phyloP scores from a whole-genome alignment of 2,888 invertebrate genomes.

The Tuta absoluta region DNA sequence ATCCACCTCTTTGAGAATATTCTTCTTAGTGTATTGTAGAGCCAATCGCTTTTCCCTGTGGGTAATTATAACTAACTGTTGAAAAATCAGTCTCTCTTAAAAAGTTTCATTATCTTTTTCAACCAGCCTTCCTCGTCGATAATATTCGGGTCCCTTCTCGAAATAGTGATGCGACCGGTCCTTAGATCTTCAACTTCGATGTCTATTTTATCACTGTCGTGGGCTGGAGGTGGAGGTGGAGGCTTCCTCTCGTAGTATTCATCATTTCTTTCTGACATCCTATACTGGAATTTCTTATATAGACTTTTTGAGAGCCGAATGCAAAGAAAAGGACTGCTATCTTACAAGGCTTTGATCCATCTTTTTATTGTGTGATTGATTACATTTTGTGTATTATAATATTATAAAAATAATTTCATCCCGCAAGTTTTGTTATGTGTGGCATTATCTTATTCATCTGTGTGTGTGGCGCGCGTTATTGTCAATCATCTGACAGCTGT shows the following conservation, averaged over 20 bases:
- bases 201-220: not conserved
- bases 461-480: too few species aligned
- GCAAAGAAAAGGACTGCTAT: not conserved
- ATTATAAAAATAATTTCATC: too few species aligned
- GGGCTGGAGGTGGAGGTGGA: not conserved
- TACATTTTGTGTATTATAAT: too few species aligned
- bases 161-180: not conserved
- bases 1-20: too few species aligned
- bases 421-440: too few species aligned
- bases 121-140: not conserved
- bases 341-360: not conserved
- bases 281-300: not conserved
- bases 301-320: not conserved
- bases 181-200: conserved; percentile 2
- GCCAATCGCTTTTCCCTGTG: too few species aligned
- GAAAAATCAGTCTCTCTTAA: not conserved
- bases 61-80: not conserved
- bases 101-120: not conserved
- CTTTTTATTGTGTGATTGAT: not conserved
- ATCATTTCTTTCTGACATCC: not conserved
- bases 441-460: too few species aligned
- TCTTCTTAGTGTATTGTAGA: too few species aligned
- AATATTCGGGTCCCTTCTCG: not conserved
- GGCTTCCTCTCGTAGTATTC: not conserved
- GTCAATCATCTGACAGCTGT: too few species aligned